phyloP scores from a whole-genome alignment of 2,797 vertebrate genomes.

The Tangara arthus region DNA sequence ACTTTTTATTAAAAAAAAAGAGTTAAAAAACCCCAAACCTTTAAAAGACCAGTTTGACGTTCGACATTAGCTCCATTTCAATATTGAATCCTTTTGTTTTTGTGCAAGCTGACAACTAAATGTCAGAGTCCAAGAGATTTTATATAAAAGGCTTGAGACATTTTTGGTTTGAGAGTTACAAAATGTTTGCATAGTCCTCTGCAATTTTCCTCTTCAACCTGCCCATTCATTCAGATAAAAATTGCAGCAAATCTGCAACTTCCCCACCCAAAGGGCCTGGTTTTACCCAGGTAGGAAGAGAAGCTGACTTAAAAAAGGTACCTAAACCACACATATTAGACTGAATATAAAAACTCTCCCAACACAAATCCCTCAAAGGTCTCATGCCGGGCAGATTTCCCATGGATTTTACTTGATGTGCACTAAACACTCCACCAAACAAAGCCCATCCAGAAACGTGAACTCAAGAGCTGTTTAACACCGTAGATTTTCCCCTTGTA shows the following conservation, averaged over 20 bases:
- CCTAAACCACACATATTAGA: neutral
- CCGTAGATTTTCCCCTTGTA: slow-evolving; percentile 64
- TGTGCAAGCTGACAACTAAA: neutral
- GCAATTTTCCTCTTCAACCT: neutral
- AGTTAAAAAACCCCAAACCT: rapidly evolving
- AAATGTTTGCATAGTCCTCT: neutral
- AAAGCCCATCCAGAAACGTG: slow-evolving; percentile 42
- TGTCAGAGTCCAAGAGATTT: neutral
- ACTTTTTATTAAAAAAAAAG: neutral
- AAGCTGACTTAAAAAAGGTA: neutral
- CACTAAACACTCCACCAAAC: slow-evolving; percentile 46
- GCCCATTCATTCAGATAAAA: neutral
- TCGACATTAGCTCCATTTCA: neutral
- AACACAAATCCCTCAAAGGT: neutral
- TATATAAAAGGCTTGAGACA: neutral
- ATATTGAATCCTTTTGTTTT: neutral
- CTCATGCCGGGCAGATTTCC: neutral
- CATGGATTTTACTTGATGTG: slow-evolving; percentile 8
- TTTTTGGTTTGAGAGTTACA: neutral
- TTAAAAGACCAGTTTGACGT: neutral
- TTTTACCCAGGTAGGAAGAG: neutral
- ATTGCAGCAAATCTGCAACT: neutral
- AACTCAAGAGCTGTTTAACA: slow-evolving; percentile 62
- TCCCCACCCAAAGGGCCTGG: neutral
- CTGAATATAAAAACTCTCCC: neutral